phyloP scores from a whole-genome alignment of 2,113 vertebrate species.

The Chiloscyllium plagiosum region DNA sequence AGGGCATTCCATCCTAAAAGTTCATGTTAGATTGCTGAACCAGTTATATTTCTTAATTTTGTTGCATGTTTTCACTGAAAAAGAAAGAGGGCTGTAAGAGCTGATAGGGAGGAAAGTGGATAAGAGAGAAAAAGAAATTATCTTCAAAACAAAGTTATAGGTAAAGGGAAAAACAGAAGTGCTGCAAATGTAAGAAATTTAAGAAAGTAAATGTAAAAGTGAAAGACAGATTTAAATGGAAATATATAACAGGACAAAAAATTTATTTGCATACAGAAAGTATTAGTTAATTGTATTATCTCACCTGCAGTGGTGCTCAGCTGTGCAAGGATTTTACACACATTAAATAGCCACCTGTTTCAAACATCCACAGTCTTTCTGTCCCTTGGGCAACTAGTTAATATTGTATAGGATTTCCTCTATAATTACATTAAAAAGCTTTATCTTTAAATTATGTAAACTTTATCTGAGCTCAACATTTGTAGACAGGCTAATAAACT shows the following conservation, averaged over 20 bases:
- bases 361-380: constrained; percentile 26
- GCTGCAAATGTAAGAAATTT: background rate
- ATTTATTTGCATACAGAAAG: background rate
- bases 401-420: constrained; percentile 36
- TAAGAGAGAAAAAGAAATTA: background rate
- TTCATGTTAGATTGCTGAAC: background rate
- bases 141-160: background rate
- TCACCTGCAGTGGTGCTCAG: constrained; percentile 30
- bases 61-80: background rate
- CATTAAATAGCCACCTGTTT: constrained; percentile 36
- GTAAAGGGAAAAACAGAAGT: background rate
- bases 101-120: background rate
- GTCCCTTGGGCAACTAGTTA: constrained; percentile 30
- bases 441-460: constrained; percentile 38
- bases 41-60: background rate
- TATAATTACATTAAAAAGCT: constrained; percentile 36
- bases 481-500: constrained; percentile 30
- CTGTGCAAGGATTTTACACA: background rate
- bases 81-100: background rate
- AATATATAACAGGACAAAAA: background rate
- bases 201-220: background rate
- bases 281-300: background rate
- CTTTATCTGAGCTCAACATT: constrained; percentile 34
- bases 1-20: background rate
- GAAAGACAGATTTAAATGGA: background rate